Percentiles rank a stretch among this genome's conserved stretches.
Evolutionary conservation across 2,888 invertebrate species (phyloP).

Genomic region (Trichogramma dendrolimi): DNA sequence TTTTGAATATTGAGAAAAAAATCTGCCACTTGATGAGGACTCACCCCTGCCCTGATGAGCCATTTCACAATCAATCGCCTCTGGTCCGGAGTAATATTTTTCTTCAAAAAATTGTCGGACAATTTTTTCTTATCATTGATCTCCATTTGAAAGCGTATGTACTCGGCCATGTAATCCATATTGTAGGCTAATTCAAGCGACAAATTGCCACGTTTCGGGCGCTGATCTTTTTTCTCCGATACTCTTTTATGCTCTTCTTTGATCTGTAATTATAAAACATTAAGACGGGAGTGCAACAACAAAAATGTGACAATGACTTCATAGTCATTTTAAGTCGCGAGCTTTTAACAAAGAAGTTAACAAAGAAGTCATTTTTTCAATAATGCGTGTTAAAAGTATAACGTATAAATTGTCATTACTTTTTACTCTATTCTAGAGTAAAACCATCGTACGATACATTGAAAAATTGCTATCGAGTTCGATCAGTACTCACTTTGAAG

Average conservation of each 20-base stretch:
- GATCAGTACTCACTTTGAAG: conserved; percentile 9
- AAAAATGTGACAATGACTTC: no score
- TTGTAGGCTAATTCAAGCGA: conserved; percentile 20
- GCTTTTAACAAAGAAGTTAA: no score
- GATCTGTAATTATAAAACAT: conserved; percentile 12
- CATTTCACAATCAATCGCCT: conserved; percentile 34
- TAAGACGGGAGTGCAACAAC: no score
- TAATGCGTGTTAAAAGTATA: no score
- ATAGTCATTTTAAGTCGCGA: no score
- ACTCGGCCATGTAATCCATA: conserved; percentile 29
- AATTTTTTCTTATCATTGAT: conserved; percentile 26
- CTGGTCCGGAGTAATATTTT: conserved; percentile 32
- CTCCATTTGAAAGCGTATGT: conserved; percentile 29
- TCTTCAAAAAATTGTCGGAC: conserved; percentile 29
- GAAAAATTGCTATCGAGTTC: not conserved
- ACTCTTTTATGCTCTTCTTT: conserved; percentile 19
- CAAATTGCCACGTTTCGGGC: not conserved
- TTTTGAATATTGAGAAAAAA: not conserved
- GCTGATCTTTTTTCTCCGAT: not conserved
- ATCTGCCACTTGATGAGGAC: not conserved
- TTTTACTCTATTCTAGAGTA: not conserved
- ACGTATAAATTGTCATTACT: no score
- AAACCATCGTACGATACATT: not conserved
- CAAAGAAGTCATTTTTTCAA: no score
- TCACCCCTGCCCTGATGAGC: conserved; percentile 21